Evolutionary conservation across 2,113 vertebrate genomes (phyloP).

Genomic region (Atherinomorus stipes): DNA sequence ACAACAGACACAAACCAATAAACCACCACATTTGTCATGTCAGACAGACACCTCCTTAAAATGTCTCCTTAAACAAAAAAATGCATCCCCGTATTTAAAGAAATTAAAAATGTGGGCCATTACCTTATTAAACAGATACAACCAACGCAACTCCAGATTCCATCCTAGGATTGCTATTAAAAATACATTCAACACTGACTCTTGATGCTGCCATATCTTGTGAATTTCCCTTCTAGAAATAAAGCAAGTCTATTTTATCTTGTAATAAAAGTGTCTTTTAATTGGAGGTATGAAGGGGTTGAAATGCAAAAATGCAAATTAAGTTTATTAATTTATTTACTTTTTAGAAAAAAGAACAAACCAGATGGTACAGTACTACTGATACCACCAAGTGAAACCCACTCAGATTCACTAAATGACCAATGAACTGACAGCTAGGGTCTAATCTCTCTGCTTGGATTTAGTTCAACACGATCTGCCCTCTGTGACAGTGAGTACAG

Average conservation of each 20-base stretch:
- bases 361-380: not conserved
- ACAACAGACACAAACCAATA: not conserved
- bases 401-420: slow-evolving; percentile 28
- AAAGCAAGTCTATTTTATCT: not conserved
- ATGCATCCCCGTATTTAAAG: too few relatives aligned
- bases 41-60: too few relatives aligned
- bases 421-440: slow-evolving; percentile 23
- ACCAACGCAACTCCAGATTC: not conserved
- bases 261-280: not conserved
- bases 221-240: not conserved
- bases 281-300: not conserved
- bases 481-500: not conserved
- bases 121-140: not conserved
- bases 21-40: too few relatives aligned
- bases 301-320: too few relatives aligned
- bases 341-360: not conserved
- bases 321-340: too few relatives aligned
- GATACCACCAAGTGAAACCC: slow-evolving; percentile 9
- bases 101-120: not conserved
- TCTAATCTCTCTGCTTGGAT: slow-evolving; percentile 61
- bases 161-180: not conserved
- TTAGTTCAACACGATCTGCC: slow-evolving; percentile 34
- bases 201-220: not conserved
- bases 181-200: not conserved
- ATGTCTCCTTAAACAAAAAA: too few relatives aligned